Percentiles rank a stretch among this genome's conserved stretches.
Conservation (phyloP, 1,140 invertebrate genomes). For the Brachionus plicatilis region DNA sequence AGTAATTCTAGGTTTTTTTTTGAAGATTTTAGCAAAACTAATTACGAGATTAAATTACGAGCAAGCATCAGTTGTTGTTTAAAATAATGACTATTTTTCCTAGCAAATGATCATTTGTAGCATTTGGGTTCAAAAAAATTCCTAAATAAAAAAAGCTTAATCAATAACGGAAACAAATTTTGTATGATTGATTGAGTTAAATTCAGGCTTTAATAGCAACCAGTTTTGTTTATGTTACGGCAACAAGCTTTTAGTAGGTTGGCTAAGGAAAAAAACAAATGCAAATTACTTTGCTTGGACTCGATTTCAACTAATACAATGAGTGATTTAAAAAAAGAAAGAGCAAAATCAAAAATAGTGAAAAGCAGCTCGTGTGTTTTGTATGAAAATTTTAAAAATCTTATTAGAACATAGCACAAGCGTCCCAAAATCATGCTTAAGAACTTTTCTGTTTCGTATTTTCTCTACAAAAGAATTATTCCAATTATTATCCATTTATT, state of each 20-base stretch:
- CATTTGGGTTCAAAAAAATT: neutral
- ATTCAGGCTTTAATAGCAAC: neutral
- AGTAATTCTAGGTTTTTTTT: neutral
- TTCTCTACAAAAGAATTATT: neutral
- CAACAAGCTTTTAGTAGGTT: neutral
- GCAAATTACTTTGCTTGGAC: neutral
- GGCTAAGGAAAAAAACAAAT: neutral
- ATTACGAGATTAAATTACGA: neutral
- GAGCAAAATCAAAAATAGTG: neutral
- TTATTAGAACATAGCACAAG: conserved; percentile 7
- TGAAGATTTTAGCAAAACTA: neutral
- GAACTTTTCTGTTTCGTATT: neutral
- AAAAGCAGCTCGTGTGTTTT: neutral
- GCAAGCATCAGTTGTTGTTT: neutral
- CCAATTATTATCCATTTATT: conserved; percentile 35
- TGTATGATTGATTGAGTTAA: neutral
- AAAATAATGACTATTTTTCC: neutral
- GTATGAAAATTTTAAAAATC: conserved; percentile 19
- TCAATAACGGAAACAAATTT: neutral
- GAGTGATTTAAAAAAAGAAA: neutral
- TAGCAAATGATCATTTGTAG: neutral
- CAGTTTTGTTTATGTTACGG: neutral
- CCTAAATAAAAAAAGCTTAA: neutral
- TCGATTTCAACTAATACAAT: neutral
- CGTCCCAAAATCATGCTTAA: conserved; percentile 6